A percentile compares a stretch with the other conserved stretches of the same genome.
Conservation (phyloP, 2,888 invertebrate genomes). For the Cheilosia vulpina region DNA sequence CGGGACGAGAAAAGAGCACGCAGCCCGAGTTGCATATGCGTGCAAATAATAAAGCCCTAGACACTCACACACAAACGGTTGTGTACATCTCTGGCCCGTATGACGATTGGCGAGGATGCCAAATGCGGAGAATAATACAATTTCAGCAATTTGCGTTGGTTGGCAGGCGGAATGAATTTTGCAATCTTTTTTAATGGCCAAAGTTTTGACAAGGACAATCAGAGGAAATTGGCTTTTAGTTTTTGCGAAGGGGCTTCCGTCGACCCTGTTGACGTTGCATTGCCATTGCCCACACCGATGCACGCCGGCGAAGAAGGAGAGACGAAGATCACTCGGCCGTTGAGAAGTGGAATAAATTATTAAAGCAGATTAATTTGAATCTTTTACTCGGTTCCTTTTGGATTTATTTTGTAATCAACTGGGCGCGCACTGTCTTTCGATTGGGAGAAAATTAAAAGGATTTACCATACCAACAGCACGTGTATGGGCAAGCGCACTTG, state of each 20-base stretch:
- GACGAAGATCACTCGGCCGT: slow-evolving; percentile 13
- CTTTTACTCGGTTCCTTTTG: slow-evolving; percentile 28
- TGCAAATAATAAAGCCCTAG: slow-evolving; percentile 64
- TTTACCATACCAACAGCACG: slow-evolving; percentile 39
- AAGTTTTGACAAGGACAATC: slow-evolving; percentile 76
- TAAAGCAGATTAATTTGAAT: slow-evolving; percentile 74
- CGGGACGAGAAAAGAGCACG: slow-evolving; percentile 1
- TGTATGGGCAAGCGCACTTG: not conserved
- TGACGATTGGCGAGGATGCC: slow-evolving; percentile 68
- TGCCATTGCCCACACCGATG: not conserved
- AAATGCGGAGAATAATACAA: slow-evolving; percentile 59
- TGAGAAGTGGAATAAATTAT: slow-evolving; percentile 68
- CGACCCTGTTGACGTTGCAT: slow-evolving; percentile 68
- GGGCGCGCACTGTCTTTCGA: slow-evolving; percentile 42
- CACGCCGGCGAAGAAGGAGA: not conserved
- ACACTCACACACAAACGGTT: slow-evolving; percentile 16
- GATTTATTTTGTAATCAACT: slow-evolving; percentile 59
- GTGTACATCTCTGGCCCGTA: slow-evolving; percentile 27
- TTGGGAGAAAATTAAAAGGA: slow-evolving; percentile 51
- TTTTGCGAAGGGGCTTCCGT: slow-evolving; percentile 72
- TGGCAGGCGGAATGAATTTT: slow-evolving; percentile 75
- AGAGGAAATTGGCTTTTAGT: slow-evolving; percentile 75
- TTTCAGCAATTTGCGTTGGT: slow-evolving; percentile 72
- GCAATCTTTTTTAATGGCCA: slow-evolving; percentile 75
- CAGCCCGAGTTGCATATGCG: slow-evolving; percentile 29